Percentiles rank a stretch among this genome's conserved stretches.
Conservation (phyloP, 2,888 invertebrate species). For the Drosophila trichaetosa region DNA sequence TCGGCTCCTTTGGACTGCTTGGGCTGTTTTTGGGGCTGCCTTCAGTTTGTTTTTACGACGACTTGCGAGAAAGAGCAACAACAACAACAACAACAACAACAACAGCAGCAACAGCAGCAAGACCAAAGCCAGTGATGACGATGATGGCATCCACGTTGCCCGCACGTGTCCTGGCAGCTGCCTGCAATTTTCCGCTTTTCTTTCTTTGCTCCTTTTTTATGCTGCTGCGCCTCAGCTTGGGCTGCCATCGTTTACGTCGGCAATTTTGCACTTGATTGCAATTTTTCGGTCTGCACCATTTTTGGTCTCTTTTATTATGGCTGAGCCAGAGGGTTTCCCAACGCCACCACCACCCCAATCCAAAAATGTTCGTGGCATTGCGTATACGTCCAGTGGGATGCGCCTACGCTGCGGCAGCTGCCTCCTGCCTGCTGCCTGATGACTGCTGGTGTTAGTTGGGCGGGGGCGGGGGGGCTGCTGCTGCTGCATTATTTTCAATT, state of each 20-base stretch:
- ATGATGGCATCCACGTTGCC: constrained; percentile 64
- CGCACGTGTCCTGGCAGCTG: constrained; percentile 79
- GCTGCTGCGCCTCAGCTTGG: constrained; percentile 16
- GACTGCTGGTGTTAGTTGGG: background rate
- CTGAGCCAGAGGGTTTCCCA: constrained; percentile 26
- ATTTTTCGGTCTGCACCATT: constrained; percentile 78
- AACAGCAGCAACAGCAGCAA: background rate
- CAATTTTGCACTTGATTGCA: constrained; percentile 84
- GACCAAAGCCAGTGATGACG: constrained; percentile 27
- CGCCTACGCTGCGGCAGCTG: constrained; percentile 24
- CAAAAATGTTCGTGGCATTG: constrained; percentile 59
- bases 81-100: background rate
- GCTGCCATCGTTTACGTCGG: constrained; percentile 80
- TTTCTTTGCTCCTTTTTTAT: constrained; percentile 3
- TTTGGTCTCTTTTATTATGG: constrained; percentile 54
- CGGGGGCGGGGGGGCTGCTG: background rate
- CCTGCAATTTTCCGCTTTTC: constrained; percentile 57
- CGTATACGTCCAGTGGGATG: constrained; percentile 75
- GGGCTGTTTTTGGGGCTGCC: constrained; percentile 60
- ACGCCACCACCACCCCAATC: constrained; percentile 1
- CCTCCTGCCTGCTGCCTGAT: background rate
- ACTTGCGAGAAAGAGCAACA: constrained; percentile 49
- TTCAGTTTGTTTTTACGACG: constrained; percentile 78
- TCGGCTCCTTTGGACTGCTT: constrained; percentile 53
- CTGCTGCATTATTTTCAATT: constrained; percentile 76